Base-by-base conservation (phyloP, 2,113 vertebrate species). In the Pseudorasbora parva region DNA sequence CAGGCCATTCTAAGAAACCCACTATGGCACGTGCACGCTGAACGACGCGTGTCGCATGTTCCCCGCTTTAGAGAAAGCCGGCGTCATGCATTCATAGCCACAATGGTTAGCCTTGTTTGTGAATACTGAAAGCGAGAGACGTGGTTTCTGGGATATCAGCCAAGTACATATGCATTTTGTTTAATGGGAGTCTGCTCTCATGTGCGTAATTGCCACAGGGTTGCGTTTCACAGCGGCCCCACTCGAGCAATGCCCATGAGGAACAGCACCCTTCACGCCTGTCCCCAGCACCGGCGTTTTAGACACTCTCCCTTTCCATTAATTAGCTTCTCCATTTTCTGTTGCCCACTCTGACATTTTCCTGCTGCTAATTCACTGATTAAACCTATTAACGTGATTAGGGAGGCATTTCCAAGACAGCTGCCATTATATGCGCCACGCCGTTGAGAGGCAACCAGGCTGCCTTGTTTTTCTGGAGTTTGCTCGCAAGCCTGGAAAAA, bases 331-430 rank as follows among this genome's bases (percentile, higher is more conserved):
- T 92, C 91, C 91, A 91, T 91, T 93, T 93, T 92, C 91, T 94
- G 89, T 91, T 91, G 49, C 85, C 92, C 93, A 94, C 91, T 91
- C 92, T 95, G 95, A 95, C 95, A 94, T 95, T 94, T 96, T 94
- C 94, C 78, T 94, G 92, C 93, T 92, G 93, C 94, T 96, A 95
- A 96, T 95, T 96, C 95, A 89, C 94, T 95, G 95, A 95, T 96
- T 96, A 96, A 96, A 96, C 95, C 96, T 95, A 95, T 96, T 96
- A 96, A 93, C 88, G 94, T 94, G 95, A 96, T 96, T 95, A 96
- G 89, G 87, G 93, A 78, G 81, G 95, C 95, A 95, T 95, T 94
- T 95, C 92, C 81, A 91, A 93, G 89, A 66, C 89, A 92, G 93
- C 93, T 93, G 93, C 94, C 92, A 94, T 95, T 95, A 95, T 89